Percentiles rank a stretch among this genome's conserved stretches.
Evolutionary conservation across 37 sponge, comb jelly and placozoan genomes (phyloP).

Genomic region (Agelas oroides): DNA sequence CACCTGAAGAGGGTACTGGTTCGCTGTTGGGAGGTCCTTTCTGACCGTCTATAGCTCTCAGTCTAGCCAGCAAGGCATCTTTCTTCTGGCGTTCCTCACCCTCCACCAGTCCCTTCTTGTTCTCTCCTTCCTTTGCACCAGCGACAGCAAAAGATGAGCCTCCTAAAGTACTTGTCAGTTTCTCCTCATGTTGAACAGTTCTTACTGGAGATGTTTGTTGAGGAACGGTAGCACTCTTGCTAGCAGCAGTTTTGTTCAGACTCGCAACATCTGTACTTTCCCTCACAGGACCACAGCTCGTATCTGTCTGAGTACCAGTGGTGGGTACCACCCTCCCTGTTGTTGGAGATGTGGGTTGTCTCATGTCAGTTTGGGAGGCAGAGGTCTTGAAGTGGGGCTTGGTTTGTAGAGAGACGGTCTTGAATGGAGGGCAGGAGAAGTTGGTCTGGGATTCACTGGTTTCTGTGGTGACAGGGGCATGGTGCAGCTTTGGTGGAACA

Average conservation of each 20-base stretch:
- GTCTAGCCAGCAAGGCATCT: slow-evolving; percentile 8
- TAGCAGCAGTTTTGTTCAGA: too few relatives aligned
- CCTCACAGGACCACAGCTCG: too few relatives aligned
- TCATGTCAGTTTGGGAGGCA: slow-evolving; percentile 12
- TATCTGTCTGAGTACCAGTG: too few relatives aligned
- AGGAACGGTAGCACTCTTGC: too few relatives aligned
- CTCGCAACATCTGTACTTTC: too few relatives aligned
- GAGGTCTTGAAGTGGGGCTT: not conserved
- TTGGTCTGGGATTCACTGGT: not conserved
- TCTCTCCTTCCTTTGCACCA: not conserved
- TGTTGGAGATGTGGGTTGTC: not conserved
- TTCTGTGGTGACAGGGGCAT: not conserved
- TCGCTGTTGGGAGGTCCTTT: slow-evolving; percentile 12
- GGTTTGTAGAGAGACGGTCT: slow-evolving; percentile 23
- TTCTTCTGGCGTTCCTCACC: slow-evolving; percentile 21
- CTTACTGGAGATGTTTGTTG: too few relatives aligned
- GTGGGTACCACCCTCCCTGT: too few relatives aligned
- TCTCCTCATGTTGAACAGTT: too few relatives aligned
- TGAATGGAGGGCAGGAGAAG: slow-evolving; percentile 19
- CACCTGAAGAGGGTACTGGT: not conserved
- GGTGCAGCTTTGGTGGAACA: not conserved
- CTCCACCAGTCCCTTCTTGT: too few relatives aligned
- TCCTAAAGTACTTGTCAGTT: too few relatives aligned
- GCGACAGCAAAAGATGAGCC: too few relatives aligned
- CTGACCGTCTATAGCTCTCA: slow-evolving; percentile 9